Evolutionary conservation across 1,140 invertebrate species (phyloP).

Genomic region (Spodoptera frugiperda): DNA sequence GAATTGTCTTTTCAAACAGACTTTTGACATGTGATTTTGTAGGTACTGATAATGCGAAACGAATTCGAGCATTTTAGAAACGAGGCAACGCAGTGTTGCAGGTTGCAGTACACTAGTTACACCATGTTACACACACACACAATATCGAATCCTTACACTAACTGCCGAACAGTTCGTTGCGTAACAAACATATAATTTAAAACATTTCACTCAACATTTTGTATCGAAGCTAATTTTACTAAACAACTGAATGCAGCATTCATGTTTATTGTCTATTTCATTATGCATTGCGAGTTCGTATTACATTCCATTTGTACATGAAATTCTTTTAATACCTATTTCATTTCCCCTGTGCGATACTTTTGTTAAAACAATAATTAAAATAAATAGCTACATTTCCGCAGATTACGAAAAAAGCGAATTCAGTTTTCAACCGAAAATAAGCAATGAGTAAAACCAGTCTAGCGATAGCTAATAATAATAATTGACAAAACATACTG

Average conservation of each 20-base stretch:
- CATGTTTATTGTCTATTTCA: constrained; percentile 7
- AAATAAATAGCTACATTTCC: neutral
- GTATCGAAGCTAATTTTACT: constrained; percentile 2
- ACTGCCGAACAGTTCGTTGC: too few species aligned
- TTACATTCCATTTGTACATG: constrained; percentile 14
- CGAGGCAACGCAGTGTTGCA: too few species aligned
- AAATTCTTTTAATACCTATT: neutral
- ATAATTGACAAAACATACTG: constrained; percentile 9
- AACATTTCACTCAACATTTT: neutral
- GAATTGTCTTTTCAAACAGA: too few species aligned
- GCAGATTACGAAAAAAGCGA: neutral
- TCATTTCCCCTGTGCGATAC: neutral
- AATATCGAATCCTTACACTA: too few species aligned
- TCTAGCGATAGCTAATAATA: neutral
- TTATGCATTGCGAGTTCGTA: neutral
- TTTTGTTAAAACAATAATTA: neutral
- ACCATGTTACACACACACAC: too few species aligned
- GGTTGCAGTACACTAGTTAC: too few species aligned
- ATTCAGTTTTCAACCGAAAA: neutral
- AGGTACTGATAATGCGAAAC: too few species aligned
- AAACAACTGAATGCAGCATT: constrained; percentile 7
- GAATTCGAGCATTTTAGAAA: too few species aligned
- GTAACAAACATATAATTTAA: too few species aligned
- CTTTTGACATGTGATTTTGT: too few species aligned
- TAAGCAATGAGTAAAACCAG: neutral